phyloP scores from a whole-genome alignment of 2,113 vertebrate genomes.

The Alectura lathami region DNA sequence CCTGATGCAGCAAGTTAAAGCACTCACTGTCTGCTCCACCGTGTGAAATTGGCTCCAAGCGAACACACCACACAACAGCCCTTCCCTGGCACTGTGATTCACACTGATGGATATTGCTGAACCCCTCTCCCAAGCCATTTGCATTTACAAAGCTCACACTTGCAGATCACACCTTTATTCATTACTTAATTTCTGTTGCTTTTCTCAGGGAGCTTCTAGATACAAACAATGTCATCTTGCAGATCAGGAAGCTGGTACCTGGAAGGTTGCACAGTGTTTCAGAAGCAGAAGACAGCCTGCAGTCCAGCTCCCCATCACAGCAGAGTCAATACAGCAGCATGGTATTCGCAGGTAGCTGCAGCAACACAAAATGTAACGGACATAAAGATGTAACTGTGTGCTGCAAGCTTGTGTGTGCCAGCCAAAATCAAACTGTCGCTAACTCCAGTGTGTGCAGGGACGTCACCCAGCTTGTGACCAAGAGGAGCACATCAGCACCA shows the following conservation, averaged over 20 bases:
- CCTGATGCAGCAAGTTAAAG: not conserved
- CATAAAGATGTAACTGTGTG: not conserved
- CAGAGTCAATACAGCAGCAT: not conserved
- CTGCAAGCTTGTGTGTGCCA: accelerated
- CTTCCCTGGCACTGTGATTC: not conserved
- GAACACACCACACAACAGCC: no score
- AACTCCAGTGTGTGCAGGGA: not conserved
- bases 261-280: not conserved
- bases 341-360: not conserved
- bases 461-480: not conserved
- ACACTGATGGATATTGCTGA: not conserved
- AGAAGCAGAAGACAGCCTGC: not conserved
- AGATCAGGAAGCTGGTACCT: not conserved
- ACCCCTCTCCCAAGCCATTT: not conserved
- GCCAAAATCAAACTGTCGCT: not conserved
- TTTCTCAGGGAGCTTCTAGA: not conserved
- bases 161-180: not conserved
- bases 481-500: conserved; percentile 57
- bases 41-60: not conserved
- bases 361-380: not conserved
- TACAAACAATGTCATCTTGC: not conserved
- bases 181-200: not conserved
- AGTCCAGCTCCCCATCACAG: not conserved
- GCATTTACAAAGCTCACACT: not conserved
- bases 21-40: not conserved